A percentile compares a stretch with the other conserved stretches of the same genome.
These are phyloP conservation scores for Tethea ocularis DNA, from an alignment of 2,888 invertebrate genomes.

Conservation along the genomic window DNA sequence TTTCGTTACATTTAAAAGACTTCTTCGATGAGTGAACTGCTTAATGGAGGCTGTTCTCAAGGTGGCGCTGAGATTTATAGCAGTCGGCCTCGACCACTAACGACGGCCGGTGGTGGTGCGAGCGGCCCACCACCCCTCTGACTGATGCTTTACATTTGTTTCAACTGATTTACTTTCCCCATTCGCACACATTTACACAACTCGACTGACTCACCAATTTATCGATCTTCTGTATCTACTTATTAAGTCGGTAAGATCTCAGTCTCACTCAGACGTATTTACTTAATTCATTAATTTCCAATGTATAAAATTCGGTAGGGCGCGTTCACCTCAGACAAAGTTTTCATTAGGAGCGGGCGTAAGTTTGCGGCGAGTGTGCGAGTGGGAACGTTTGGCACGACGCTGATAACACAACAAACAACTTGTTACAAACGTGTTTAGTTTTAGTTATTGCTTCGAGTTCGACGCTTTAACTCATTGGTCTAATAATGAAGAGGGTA, in stretches of 20 bases:
- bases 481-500: slow-evolving; percentile 77
- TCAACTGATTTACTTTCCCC: slow-evolving; percentile 77
- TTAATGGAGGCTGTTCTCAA: slow-evolving; percentile 63
- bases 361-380: slow-evolving; percentile 77
- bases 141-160: slow-evolving; percentile 81
- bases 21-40: slow-evolving; percentile 48
- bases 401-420: slow-evolving; percentile 83
- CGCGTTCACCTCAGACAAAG: slow-evolving; percentile 68
- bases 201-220: slow-evolving; percentile 49
- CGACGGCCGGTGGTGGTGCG: slow-evolving; percentile 54
- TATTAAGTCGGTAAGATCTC: slow-evolving; percentile 20
- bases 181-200: slow-evolving; percentile 60
- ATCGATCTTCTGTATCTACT: slow-evolving; percentile 45
- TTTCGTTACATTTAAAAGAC: too few species aligned
- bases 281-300: slow-evolving; percentile 30
- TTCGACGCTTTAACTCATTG: slow-evolving; percentile 81
- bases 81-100: slow-evolving; percentile 74
- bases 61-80: slow-evolving; percentile 76
- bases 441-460: slow-evolving; percentile 81
- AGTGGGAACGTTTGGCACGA: slow-evolving; percentile 76
- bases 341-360: slow-evolving; percentile 75
- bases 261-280: slow-evolving; percentile 12
- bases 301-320: slow-evolving; percentile 56
- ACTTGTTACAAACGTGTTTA: slow-evolving; percentile 84
- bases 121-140: slow-evolving; percentile 51